A percentile compares a stretch with the other conserved stretches of the same genome.
Evolutionary conservation across 2,888 invertebrate genomes (phyloP).

Genomic region (Hymenopus coronatus): DNA sequence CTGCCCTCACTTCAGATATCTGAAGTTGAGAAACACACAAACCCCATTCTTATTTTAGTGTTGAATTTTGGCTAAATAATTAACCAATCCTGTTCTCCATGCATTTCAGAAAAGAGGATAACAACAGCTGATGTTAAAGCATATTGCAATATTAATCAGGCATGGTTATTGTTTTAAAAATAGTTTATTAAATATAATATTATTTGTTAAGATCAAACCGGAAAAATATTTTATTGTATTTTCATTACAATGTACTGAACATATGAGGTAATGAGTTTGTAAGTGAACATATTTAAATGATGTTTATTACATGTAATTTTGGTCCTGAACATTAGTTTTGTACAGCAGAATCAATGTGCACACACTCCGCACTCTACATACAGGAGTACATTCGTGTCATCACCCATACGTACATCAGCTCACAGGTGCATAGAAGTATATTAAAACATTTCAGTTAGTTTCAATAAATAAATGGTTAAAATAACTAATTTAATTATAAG

Average conservation of each 20-base stretch:
- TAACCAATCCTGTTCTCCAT: not conserved
- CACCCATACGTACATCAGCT: not conserved
- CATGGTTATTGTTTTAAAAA: not conserved
- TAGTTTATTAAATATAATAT: not conserved
- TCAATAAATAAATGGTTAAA: not conserved
- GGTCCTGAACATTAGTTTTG: conserved; percentile 16
- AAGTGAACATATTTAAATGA: not conserved
- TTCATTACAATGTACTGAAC: not conserved
- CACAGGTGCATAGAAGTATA: not conserved
- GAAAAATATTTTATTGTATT: not conserved
- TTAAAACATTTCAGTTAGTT: not conserved
- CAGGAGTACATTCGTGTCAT: conserved; percentile 2
- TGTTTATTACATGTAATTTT: conserved; percentile 3
- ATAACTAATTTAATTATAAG: not conserved
- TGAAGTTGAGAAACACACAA: not conserved
- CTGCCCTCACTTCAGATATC: not conserved
- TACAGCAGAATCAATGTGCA: conserved; percentile 7
- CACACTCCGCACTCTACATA: conserved; percentile 6
- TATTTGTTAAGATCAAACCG: not conserved
- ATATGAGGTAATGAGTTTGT: not conserved
- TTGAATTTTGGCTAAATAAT: not conserved
- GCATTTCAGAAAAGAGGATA: not conserved
- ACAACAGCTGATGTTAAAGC: not conserved
- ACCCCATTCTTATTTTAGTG: not conserved
- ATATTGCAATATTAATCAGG: not conserved